Evolutionary conservation across 2,888 invertebrate genomes (phyloP).

Genomic region (Lepidochrysops patricia): DNA sequence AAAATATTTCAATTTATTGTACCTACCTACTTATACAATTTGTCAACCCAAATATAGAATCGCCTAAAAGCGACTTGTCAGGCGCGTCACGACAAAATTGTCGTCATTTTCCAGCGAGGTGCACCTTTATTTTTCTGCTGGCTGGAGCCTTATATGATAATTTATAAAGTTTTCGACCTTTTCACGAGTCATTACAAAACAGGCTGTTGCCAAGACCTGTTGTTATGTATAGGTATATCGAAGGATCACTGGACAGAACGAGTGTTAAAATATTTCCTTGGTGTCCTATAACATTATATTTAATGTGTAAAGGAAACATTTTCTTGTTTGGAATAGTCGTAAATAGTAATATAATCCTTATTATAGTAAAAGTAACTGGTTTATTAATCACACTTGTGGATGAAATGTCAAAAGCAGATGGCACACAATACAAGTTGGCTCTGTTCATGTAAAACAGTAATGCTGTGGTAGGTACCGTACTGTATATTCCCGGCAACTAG

Average conservation of each 20-base stretch:
- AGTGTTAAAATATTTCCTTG: neutral
- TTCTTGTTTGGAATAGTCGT: neutral
- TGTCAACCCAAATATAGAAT: too few species aligned
- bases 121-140: neutral
- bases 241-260: neutral
- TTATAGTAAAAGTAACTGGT: neutral
- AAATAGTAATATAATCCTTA: neutral
- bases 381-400: neutral
- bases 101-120: neutral
- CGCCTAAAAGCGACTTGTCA: neutral
- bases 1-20: too few species aligned
- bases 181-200: neutral
- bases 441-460: neutral
- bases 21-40: too few species aligned
- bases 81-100: neutral
- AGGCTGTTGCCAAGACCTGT: neutral
- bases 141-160: neutral
- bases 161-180: constrained; percentile 2
- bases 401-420: neutral
- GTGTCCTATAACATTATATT: neutral
- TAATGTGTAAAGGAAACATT: neutral
- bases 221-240: neutral
- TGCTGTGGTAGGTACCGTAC: too few species aligned
- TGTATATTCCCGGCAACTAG: too few species aligned
- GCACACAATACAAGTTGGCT: neutral